Evolutionary conservation across 2,113 vertebrate genomes (phyloP).

Genomic region (Silurus meridionalis): DNA sequence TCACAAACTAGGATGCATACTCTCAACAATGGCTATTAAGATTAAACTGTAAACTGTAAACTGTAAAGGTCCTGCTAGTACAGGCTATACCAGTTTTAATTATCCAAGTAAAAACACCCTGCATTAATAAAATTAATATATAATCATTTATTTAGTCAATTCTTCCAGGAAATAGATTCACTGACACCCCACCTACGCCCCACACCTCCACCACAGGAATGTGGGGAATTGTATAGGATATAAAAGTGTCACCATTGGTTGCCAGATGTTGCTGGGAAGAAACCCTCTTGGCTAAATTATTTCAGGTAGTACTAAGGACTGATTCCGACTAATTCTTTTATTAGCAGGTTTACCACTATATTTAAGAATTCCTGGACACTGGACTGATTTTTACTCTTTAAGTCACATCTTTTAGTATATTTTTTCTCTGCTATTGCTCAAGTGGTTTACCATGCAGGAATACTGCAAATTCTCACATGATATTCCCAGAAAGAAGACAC

Average conservation of each 20-base stretch:
- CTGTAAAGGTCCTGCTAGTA: not conserved
- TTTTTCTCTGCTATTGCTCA: not conserved
- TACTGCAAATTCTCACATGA: not conserved
- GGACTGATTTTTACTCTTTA: not conserved
- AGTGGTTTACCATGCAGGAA: not conserved
- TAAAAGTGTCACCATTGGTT: not conserved
- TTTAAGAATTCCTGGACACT: not conserved
- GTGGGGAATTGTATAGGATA: not conserved
- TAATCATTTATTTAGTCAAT: not conserved
- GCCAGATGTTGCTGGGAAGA: not conserved
- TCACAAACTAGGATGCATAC: not conserved
- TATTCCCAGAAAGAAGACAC: not conserved
- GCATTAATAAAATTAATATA: not conserved
- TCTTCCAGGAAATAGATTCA: constrained; percentile 3
- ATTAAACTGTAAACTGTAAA: not conserved
- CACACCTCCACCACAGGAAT: not conserved
- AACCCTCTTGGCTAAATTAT: not conserved
- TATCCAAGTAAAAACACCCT: not conserved
- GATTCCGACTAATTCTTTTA: not conserved
- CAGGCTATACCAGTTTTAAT: not conserved
- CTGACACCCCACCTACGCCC: not conserved
- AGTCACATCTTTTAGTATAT: not conserved
- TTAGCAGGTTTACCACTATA: not conserved
- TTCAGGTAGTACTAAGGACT: not conserved
- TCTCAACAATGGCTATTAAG: not conserved